Evolutionary conservation across 2,797 vertebrate species (phyloP).

Genomic region (Channa striata): DNA sequence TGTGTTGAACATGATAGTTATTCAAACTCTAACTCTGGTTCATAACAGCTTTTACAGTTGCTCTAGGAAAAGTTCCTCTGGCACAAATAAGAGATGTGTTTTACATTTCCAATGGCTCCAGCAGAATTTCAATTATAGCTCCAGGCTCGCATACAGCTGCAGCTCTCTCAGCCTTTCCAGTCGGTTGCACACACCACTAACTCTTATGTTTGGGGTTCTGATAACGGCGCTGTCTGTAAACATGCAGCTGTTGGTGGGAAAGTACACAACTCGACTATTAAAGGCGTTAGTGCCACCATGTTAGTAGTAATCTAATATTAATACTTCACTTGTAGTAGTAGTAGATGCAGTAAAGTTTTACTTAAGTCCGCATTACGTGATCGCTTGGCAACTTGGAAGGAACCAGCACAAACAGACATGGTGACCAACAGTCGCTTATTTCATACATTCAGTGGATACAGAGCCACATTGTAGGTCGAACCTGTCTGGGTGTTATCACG

Average conservation of each 20-base stretch:
- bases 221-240: slow-evolving; percentile 46
- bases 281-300: slow-evolving; percentile 4
- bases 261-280: slow-evolving; percentile 19
- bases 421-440: too few relatives aligned
- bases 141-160: slow-evolving; percentile 36
- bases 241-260: slow-evolving; percentile 38
- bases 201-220: slow-evolving; percentile 58
- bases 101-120: slow-evolving; percentile 55
- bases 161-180: slow-evolving; percentile 46
- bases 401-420: too few relatives aligned
- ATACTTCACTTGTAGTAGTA: too few relatives aligned
- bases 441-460: too few relatives aligned
- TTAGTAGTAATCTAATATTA: too few relatives aligned
- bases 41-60: slow-evolving; percentile 50
- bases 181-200: slow-evolving; percentile 43
- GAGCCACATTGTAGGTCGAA: too few relatives aligned
- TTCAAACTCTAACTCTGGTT: slow-evolving; percentile 46
- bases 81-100: slow-evolving; percentile 50
- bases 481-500: too few relatives aligned
- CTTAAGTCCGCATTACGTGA: background rate
- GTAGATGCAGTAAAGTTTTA: background rate
- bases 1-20: slow-evolving; percentile 25
- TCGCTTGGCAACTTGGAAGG: background rate
- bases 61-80: slow-evolving; percentile 57
- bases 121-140: slow-evolving; percentile 59